Base-by-base conservation (phyloP, 2,888 invertebrate species). In the Heliothis peltigera region DNA sequence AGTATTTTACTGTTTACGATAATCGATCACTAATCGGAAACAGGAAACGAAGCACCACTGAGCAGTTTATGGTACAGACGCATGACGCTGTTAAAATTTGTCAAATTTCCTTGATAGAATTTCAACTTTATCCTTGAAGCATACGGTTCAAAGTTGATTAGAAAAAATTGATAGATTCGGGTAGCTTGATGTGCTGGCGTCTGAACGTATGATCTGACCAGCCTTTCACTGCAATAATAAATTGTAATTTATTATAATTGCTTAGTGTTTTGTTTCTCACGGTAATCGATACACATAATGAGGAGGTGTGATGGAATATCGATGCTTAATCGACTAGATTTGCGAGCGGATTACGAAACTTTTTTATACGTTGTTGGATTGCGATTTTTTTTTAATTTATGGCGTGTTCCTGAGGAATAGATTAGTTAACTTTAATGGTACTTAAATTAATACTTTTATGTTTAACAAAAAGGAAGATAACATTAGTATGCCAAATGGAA, bases 181-280 rank as follows among this genome's bases (percentile, higher is more conserved):
- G n/a, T n/a, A n/a, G n/a, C n/a, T n/a, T n/a, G n/a, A n/a, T n/a
- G n/a, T n/a, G n/a, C n/a, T n/a, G n/a, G n/a, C n/a, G n/a, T n/a
- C n/a, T n/a, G n/a, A n/a, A n/a, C n/a, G n/a, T 15, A 53, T 17
- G 42, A 48, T 22, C 10, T 49, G 46, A 49, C 18, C 54, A 56
- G 49, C 46, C 70, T 72, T 74, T 74, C 64, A 56, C 71, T 59
- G 48, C 12, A 7, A 21, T 64, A 55, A 68, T 72, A 72, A 32
- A 72, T 78, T 72, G 72, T 77, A 63, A 79, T 80, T 77, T 76
- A 78, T 73, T 68, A 67, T 82, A 69, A 75, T 75, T 78, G 70
- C 15, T 44, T 22, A 64, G 57, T 64, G 67, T 56, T 58, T 56
- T 68, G 62, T 54, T 75, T 81, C 82, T 76, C 76, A 80, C 76